Base-by-base conservation (phyloP, 2,888 invertebrate genomes). In the Chironomus tentans region DNA sequence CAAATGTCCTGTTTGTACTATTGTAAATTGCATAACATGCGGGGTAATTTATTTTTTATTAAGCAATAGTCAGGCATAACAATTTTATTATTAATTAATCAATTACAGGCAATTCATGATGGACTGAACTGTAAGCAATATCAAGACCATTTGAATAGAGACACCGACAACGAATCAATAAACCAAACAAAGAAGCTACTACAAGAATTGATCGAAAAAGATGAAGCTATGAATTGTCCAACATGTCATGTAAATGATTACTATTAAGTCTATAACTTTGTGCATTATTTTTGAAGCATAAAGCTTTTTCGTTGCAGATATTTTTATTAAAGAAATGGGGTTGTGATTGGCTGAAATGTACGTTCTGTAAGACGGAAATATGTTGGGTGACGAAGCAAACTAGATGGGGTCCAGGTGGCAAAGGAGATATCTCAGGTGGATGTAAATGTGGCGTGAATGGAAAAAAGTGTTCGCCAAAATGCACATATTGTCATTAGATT, bases 241-340 rank as follows among this genome's bases (percentile, higher is more conserved):
- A 91, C 92, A 76, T 97, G 96, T 82, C 89, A 89, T 77, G 90
- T 92, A 77, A n/a, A n/a, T n/a, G n/a, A 71, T 4, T 38, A 38
- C 2, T 10, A 38, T 10, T 38, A 4, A 24, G 22, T 5, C 5
- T 28, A 3, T 28, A 28, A 28, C 5, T 28, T 28, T 28, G 28
- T 28, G 4, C 28, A 28, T 28, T 28, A 38, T 2, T 18, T 46
- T 21, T 12, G 7, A 38, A 0, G 4, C 4, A 38, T 38, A 10
- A 38, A 38, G 7, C 15, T 70, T 69, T 46, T 74, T n/a, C n/a
- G n/a, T n/a, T 77, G 2, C 22, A 79, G 79, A 78, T 79, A 70
- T 89, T 95, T 69, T 86, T 95, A 38, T 92, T 92, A 85, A 95
- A 95, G 84, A 95, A 94, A 85, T 94, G 93, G 91, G 96, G 96